Percentiles rank a stretch among this genome's conserved stretches.
Conservation (phyloP, 2,113 vertebrate species). For the Silurus glanis region DNA sequence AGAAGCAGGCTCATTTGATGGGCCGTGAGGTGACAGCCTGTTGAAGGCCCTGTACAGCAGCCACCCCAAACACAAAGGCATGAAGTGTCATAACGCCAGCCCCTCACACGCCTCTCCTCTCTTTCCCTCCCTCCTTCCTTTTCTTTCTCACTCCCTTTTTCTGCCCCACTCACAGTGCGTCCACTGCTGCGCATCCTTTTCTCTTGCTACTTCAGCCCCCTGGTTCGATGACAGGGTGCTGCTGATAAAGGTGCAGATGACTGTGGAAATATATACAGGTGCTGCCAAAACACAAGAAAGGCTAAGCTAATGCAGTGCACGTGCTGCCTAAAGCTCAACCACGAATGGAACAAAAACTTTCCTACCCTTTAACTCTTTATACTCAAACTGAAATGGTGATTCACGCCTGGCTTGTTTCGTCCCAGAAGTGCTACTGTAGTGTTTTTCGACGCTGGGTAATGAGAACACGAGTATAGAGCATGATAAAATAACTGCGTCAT, state of each 20-base stretch:
- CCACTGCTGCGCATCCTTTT: slow-evolving; percentile 26
- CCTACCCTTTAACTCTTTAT: neutral
- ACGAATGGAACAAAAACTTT: slow-evolving; percentile 24
- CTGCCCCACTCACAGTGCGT: slow-evolving; percentile 34
- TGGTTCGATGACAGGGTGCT: slow-evolving; percentile 40
- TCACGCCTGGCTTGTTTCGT: neutral
- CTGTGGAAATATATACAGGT: slow-evolving; percentile 82
- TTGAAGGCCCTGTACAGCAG: slow-evolving; percentile 50
- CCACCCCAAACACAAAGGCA: slow-evolving; percentile 52
- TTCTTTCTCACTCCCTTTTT: slow-evolving; percentile 13
- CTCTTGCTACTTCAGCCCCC: slow-evolving; percentile 22
- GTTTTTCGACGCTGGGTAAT: slow-evolving; percentile 25
- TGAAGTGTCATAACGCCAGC: slow-evolving; percentile 50
- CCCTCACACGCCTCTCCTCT: slow-evolving; percentile 41
- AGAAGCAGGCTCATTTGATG: slow-evolving; percentile 44
- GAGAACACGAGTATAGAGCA: neutral
- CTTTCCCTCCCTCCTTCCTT: slow-evolving; percentile 6
- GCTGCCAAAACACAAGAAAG: slow-evolving; percentile 8
- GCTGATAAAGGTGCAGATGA: slow-evolving; percentile 91
- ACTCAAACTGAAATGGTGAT: neutral
- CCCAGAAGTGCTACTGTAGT: slow-evolving; percentile 64
- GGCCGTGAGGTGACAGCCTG: slow-evolving; percentile 50
- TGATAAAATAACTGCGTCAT: slow-evolving; percentile 27
- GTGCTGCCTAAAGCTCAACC: neutral
- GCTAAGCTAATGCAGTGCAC: neutral